Conservation (phyloP, 2,888 invertebrate species). For the Thysanoteuthis rhombus region DNA sequence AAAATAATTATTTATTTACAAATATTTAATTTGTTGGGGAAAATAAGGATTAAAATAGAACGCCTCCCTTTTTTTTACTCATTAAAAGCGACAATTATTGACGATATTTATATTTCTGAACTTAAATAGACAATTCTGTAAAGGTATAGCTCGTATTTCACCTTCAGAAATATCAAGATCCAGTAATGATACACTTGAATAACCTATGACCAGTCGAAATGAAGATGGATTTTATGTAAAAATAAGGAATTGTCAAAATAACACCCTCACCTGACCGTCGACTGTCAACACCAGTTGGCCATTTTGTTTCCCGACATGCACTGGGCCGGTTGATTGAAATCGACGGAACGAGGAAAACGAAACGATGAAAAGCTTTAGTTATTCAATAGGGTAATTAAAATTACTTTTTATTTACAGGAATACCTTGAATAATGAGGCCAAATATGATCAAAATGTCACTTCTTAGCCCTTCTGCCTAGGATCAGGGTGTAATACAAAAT, state of each 20-base stretch:
- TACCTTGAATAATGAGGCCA: no score
- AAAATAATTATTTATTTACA: no score
- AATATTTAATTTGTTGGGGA: no score
- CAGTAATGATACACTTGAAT: no score
- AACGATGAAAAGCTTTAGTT: neutral
- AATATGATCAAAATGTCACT: no score
- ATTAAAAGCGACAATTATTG: neutral
- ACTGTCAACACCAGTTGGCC: constrained; percentile 20
- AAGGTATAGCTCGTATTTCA: neutral
- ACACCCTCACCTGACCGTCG: neutral
- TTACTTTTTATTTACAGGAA: no score
- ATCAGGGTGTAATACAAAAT: no score
- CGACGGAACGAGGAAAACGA: neutral
- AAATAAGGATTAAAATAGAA: neutral
- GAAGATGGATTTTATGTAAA: neutral
- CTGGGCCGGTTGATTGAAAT: neutral
- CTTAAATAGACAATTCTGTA: neutral
- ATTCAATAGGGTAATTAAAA: no score
- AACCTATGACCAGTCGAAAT: neutral
- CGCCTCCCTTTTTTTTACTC: neutral
- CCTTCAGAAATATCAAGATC: no score
- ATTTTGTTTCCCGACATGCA: constrained; percentile 29
- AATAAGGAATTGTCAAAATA: neutral
- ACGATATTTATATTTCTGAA: neutral
- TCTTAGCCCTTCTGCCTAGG: no score